These are phyloP conservation scores for Myrmophylax atrothorax DNA, from an alignment of 2,113 vertebrate species.

Conservation along the genomic window DNA sequence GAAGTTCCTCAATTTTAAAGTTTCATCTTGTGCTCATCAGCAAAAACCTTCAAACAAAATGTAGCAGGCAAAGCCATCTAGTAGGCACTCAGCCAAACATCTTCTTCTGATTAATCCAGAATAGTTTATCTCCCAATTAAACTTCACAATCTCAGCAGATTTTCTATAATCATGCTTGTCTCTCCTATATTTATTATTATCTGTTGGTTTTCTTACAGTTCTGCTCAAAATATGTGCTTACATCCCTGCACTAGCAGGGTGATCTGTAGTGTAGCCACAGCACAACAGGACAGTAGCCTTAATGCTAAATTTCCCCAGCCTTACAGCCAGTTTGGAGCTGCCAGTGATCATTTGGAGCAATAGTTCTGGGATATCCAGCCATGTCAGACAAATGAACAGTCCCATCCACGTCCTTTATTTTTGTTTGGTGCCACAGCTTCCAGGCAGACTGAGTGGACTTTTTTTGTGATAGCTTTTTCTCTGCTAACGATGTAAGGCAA, in stretches of 20 bases:
- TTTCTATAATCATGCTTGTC: neutral
- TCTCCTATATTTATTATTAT: neutral
- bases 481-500: neutral
- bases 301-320: neutral
- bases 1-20: conserved; percentile 59
- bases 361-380: neutral
- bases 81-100: neutral
- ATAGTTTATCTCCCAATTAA: neutral
- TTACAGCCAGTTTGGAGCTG: neutral
- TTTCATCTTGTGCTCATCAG: conserved; percentile 2
- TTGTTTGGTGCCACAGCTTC: neutral
- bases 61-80: neutral
- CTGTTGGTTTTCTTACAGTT: neutral
- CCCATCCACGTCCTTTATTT: neutral
- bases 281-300: fast-evolving
- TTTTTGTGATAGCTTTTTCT: neutral
- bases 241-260: neutral
- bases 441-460: neutral
- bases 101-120: neutral
- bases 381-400: neutral
- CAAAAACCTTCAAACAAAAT: conserved; percentile 6
- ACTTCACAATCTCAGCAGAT: neutral
- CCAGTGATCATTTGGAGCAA: neutral
- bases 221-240: neutral
- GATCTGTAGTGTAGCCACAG: neutral